phyloP scores from a whole-genome alignment of 2,888 invertebrate genomes.

The Pycnomerus fuliginosus region DNA sequence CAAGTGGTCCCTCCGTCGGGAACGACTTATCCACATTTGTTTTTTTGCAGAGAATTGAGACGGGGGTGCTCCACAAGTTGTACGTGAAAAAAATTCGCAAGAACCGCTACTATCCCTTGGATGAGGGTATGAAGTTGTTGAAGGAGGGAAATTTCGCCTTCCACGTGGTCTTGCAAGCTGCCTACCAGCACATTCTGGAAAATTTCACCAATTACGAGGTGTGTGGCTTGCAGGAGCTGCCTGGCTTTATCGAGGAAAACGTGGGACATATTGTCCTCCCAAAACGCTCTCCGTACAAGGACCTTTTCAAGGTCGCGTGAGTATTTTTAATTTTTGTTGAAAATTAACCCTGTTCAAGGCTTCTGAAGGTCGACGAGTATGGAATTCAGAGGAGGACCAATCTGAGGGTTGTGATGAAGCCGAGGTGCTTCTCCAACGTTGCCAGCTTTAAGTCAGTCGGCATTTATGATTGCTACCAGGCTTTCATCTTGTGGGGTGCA shows the following conservation, averaged over 20 bases:
- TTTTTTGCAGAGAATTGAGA: conserved; percentile 39
- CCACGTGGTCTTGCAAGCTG: conserved; percentile 47
- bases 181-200: conserved; percentile 51
- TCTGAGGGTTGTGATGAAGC: conserved; percentile 32
- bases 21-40: no score
- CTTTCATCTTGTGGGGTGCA: conserved; percentile 33
- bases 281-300: conserved; percentile 38
- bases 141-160: conserved; percentile 51
- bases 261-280: conserved; percentile 32
- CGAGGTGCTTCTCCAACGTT: conserved; percentile 36
- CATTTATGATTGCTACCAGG: conserved; percentile 38
- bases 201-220: conserved; percentile 55
- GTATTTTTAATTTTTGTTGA: conserved; percentile 7
- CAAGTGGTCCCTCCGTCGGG: no score
- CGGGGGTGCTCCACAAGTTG: conserved; percentile 46
- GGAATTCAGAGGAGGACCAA: conserved; percentile 34
- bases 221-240: conserved; percentile 54
- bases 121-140: conserved; percentile 47
- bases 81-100: conserved; percentile 48
- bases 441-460: conserved; percentile 41
- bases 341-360: conserved; percentile 29
- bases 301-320: conserved; percentile 40
- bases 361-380: conserved; percentile 34
- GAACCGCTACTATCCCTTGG: conserved; percentile 44
- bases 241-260: conserved; percentile 36